These are phyloP conservation scores for Passer montanus DNA, from an alignment of 2,113 vertebrate genomes.

Conservation along the genomic window DNA sequence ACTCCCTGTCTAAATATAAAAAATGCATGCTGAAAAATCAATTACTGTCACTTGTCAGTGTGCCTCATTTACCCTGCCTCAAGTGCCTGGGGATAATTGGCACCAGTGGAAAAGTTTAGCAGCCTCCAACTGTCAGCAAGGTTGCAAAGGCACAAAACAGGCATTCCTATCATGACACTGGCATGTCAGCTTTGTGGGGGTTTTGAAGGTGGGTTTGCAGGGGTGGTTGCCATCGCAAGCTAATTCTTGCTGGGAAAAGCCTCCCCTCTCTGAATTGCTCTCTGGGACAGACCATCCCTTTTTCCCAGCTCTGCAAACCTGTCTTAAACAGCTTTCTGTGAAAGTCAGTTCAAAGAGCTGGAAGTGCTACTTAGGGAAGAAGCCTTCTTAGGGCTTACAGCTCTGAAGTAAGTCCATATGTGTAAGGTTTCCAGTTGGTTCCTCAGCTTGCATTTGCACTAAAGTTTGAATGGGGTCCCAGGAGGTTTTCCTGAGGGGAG, in stretches of 20 bases:
- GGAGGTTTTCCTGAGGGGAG: not conserved
- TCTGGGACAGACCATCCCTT: not conserved
- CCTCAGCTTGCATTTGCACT: not conserved
- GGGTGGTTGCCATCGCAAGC: not conserved
- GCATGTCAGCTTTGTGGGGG: not conserved
- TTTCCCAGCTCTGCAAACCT: not conserved
- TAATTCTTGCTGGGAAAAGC: not conserved
- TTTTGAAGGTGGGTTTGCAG: not conserved
- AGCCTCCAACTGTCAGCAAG: not conserved
- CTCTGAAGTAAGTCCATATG: not conserved
- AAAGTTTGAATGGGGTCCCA: not conserved
- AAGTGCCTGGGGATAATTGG: conserved; percentile 35
- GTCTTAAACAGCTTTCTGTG: not conserved
- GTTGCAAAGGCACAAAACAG: not conserved
- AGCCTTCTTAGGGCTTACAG: not conserved
- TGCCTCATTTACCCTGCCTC: conserved; percentile 46
- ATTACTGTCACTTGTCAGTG: conserved; percentile 49
- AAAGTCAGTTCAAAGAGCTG: not conserved
- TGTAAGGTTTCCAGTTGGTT: not conserved
- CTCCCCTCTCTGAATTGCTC: not conserved
- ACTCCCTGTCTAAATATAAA: conserved; percentile 44
- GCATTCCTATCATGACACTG: not conserved
- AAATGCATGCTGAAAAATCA: conserved; percentile 31
- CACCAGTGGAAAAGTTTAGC: not conserved
- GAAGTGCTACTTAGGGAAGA: not conserved